Base-by-base conservation (phyloP, 64 coral and sea anemone genomes). In the Montipora foliosa region DNA sequence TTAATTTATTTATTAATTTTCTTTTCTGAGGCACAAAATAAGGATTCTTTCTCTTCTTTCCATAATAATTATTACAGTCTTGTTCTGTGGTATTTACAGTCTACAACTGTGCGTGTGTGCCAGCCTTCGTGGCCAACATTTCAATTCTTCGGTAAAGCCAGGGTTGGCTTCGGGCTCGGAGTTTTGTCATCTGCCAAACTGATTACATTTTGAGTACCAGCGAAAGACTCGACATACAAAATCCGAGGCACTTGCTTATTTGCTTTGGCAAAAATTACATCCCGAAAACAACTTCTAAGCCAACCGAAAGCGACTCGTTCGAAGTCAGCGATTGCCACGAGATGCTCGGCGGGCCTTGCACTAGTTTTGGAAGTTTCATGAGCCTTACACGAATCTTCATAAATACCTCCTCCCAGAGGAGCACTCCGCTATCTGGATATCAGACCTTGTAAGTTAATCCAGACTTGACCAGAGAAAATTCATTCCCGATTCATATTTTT, bases 401-500 rank as follows among this genome's bases (percentile, higher is more conserved):
- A 22, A 22, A 22, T 22, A 22, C 22, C 22, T 22, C 22, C 22
- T 22, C 22, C 22, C 22, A 22, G 22, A 22, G 22, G 22, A 22
- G 22, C 22, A 22, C 22, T 22, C 25, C 29, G 24, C 53, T 64
- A 5, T 71, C 62, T 50, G 44, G 16, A 21, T 49, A 50, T 64
- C 64, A 86, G 62, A n/a, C 9, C 6, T 61, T 50, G 20, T 6
- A 16, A 17, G 44, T 67, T 86, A 50, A 47, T 20, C 45, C 64
- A 47, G 44, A 71, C 14, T 84, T 70, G 37, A 8, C 82, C 45
- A 49, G 62, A 66, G 64, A 86, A 48, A 86, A 86, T 86, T 71
- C 9, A 71, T 44, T 64, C 67, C 19, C 44, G 15, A 67, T 85
- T 70, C 82, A 44, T 21, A 69, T 10, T 8, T 71, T 10, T 50